A percentile compares a stretch with the other conserved stretches of the same genome.
These are phyloP conservation scores for Schrankia costaestrigalis DNA, from an alignment of 2,888 invertebrate genomes.

Conservation along the genomic window DNA sequence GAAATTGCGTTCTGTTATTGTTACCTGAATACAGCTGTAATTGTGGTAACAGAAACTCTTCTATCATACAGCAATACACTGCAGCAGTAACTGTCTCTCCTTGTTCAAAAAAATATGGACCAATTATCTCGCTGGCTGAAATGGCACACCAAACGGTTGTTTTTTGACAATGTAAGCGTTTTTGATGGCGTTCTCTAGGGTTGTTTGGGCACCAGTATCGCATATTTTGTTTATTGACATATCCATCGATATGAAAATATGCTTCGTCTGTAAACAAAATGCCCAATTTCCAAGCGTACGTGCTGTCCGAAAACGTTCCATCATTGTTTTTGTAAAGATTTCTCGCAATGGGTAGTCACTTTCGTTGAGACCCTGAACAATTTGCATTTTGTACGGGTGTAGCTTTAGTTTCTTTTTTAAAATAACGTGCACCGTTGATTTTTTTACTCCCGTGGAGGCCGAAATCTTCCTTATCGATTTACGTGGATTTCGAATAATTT, in stretches of 20 bases:
- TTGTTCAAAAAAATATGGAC: too few relatives aligned
- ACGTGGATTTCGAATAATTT: not conserved
- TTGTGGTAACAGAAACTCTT: too few relatives aligned
- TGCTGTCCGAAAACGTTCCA: not conserved
- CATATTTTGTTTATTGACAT: not conserved
- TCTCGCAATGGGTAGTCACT: too few relatives aligned
- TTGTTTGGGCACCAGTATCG: not conserved
- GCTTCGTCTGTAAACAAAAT: slow-evolving; percentile 1
- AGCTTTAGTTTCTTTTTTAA: not conserved
- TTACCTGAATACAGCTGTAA: too few relatives aligned
- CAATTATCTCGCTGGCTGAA: too few relatives aligned
- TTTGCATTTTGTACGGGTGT: not conserved
- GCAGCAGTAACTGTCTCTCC: too few relatives aligned
- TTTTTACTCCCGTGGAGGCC: slow-evolving; percentile 19
- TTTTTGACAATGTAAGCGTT: not conserved
- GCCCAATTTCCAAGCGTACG: not conserved
- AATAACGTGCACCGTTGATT: slow-evolving; percentile 3
- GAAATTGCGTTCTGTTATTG: too few relatives aligned
- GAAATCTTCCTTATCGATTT: slow-evolving; percentile 22
- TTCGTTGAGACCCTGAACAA: not conserved
- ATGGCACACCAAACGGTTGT: too few relatives aligned
- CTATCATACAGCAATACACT: too few relatives aligned
- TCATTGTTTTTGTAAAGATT: too few relatives aligned
- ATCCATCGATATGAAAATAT: not conserved
- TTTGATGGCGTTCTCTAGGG: not conserved